Evolutionary conservation across 2,888 invertebrate species (phyloP), one percentile per base, ranked within the genome.

Genomic region (Protonemura montana): DNA sequence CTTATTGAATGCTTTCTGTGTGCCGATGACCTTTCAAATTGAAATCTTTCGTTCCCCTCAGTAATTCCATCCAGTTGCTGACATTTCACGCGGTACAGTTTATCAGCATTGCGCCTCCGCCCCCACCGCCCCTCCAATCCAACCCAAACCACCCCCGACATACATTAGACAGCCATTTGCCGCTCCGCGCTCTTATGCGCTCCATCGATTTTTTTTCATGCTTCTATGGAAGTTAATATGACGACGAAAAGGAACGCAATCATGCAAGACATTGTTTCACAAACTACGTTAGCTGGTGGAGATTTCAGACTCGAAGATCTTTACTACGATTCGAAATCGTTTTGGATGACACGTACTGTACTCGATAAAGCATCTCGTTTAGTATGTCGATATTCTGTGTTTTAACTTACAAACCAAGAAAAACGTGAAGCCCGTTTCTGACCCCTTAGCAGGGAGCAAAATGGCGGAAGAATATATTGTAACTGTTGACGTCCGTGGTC

Each of bases 61-160:
- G 80, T 85, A 59, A 76, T 86, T 77, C 86, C 85, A 85, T 82
- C 78, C 86, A 82, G 76, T 87, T 81, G 82, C 87, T 87, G 87
- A 87, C 87, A 87, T 87, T 87, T 87, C 87, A 87, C 87, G n/a
- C n/a, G 87, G 87, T 86, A 86, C 78, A 77, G 80, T 41, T 77
- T 35, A 30, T 30, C 78, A 26, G 77, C 35, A 85, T 21, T 78
- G 35, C 82, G 26, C 35, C 21, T 21, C 10, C 26, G 2, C 25
- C 82, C 28, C 5, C 3, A 29, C 82, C 78, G 27, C 26, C 7
- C 7, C 6, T 26, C 78, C 27, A 78, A 2, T 21, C 59, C 59
- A 81, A 10, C 5, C 81, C 29, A 78, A 0, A 2, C 78, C 78
- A 2, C 78, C 78, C 77, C 59, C 59, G 21, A 59, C 59, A 59